A percentile compares a stretch with the other conserved stretches of the same genome.
Evolutionary conservation across 2,888 invertebrate genomes (phyloP).

Genomic region (Clunio marinus): DNA sequence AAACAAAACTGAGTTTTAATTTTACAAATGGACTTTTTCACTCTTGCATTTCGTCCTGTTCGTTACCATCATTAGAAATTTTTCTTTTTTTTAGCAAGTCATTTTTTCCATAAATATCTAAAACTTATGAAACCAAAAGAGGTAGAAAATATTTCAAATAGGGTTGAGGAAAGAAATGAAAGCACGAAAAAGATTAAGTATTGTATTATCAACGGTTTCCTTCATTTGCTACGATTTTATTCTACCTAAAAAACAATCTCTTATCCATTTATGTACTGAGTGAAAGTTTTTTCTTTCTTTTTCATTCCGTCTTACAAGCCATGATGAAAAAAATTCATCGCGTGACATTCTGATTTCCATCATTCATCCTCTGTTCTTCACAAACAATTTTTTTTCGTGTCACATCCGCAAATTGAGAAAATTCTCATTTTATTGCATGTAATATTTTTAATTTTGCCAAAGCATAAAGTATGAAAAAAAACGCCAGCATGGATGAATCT

Average conservation of each 20-base stretch:
- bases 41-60: conserved; percentile 20
- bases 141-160: background rate
- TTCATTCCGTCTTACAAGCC: background rate
- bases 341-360: conserved; percentile 26
- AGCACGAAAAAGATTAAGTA: background rate
- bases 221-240: background rate
- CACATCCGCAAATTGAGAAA: conserved; percentile 33
- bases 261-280: background rate
- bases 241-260: background rate
- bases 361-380: conserved; percentile 27
- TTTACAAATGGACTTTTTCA: conserved; percentile 32
- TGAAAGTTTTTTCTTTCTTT: background rate
- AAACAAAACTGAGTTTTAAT: conserved; percentile 11
- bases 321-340: conserved; percentile 10
- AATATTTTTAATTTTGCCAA: conserved; percentile 37
- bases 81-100: conserved; percentile 5
- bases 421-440: conserved; percentile 34
- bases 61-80: conserved; percentile 31
- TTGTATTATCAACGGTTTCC: background rate
- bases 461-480: conserved; percentile 25
- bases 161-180: background rate
- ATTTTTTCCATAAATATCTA: background rate
- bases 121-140: too few species aligned
- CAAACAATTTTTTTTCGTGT: conserved; percentile 27
- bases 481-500: conserved; percentile 20